Percentiles rank a stretch among this genome's conserved stretches.
phyloP scores from a whole-genome alignment of 2,888 invertebrate species.

The Caenorhabditis sp. region DNA sequence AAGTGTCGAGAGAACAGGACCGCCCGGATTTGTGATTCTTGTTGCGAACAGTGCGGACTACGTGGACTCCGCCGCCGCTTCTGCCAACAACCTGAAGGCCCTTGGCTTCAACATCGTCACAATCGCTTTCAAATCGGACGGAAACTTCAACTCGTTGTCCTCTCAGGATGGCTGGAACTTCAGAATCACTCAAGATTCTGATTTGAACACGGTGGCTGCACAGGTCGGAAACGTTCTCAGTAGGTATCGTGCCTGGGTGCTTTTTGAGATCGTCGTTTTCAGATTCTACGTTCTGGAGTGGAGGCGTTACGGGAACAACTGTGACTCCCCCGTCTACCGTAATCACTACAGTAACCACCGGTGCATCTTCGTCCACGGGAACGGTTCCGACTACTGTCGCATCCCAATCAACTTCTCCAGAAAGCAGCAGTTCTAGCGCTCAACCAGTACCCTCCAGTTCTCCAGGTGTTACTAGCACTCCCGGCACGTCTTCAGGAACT shows the following conservation, averaged over 20 bases:
- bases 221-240: too few relatives aligned
- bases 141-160: not conserved
- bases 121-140: conserved; percentile 1
- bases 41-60: not conserved
- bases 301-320: not conserved
- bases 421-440: not conserved
- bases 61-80: not conserved
- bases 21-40: conserved; percentile 3
- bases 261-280: too few relatives aligned
- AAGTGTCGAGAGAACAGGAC: not conserved
- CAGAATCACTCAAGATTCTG: not conserved
- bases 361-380: too few relatives aligned
- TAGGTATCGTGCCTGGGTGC: too few relatives aligned
- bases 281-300: not conserved
- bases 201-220: not conserved
- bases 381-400: conserved; percentile 1
- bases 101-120: not conserved
- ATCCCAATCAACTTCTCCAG: not conserved
- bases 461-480: too few relatives aligned
- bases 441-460: not conserved
- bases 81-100: not conserved
- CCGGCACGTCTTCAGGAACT: too few relatives aligned
- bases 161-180: not conserved
- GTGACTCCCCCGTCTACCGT: too few relatives aligned
- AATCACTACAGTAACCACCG: too few relatives aligned